Conservation (phyloP, 2,797 vertebrate species). For the Pelochelys cantorii region DNA sequence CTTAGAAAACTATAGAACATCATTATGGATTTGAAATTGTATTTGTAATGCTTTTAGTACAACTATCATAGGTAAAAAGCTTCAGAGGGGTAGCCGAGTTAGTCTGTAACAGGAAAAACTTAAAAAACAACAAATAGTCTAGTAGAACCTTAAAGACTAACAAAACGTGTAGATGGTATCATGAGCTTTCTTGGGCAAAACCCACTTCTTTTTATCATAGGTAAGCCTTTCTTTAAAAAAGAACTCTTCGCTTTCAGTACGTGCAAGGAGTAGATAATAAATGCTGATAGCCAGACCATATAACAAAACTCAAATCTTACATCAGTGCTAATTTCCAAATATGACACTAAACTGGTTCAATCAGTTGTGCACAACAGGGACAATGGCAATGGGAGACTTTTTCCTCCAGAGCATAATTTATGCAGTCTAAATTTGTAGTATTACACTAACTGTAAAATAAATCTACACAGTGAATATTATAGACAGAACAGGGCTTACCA, state of each 20-base stretch:
- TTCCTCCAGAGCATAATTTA: not conserved
- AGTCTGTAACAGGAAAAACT: too few species aligned
- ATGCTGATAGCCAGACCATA: not conserved
- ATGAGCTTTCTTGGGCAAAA: too few species aligned
- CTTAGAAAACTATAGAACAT: not conserved
- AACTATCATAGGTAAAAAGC: not conserved
- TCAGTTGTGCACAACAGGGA: not conserved
- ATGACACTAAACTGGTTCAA: not conserved
- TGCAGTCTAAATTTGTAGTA: not conserved
- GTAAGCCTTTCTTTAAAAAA: not conserved
- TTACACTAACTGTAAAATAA: fast-evolving
- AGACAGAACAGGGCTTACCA: conserved; percentile 82
- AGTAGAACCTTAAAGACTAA: too few species aligned
- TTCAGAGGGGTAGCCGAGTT: too few species aligned
- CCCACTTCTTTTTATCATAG: not conserved
- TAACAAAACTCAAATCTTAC: fast-evolving
- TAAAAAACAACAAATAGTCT: too few species aligned
- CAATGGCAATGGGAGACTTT: not conserved
- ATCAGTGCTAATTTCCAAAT: not conserved
- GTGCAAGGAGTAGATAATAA: not conserved
- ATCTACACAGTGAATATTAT: not conserved
- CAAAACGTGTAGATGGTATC: too few species aligned
- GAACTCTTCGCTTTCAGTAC: conserved; percentile 39
- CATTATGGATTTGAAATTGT: not conserved
- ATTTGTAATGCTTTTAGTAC: not conserved